These are phyloP conservation scores for Syndactyla subalaris DNA, from an alignment of 2,797 vertebrate genomes.

Conservation along the genomic window DNA sequence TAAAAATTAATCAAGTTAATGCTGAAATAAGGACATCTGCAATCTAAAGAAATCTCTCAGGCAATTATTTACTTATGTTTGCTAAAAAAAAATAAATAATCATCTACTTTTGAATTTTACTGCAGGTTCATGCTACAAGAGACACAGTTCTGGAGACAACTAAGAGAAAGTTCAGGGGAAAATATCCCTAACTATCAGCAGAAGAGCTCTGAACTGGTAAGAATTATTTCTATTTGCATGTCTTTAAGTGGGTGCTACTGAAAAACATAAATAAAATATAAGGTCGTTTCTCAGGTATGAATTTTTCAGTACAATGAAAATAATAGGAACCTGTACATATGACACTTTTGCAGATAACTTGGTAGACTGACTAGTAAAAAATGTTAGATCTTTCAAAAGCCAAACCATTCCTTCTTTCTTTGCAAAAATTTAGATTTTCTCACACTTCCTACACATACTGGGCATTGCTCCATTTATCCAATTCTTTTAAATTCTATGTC, in stretches of 20 bases:
- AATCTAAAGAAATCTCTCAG: background rate
- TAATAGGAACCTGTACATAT: background rate
- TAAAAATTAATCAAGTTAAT: background rate
- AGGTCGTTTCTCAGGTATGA: background rate
- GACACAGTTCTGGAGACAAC: background rate
- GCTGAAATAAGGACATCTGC: background rate
- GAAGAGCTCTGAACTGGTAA: constrained; percentile 32
- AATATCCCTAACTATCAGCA: background rate
- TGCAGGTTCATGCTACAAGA: constrained; percentile 11
- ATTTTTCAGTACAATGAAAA: background rate
- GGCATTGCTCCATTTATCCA: background rate
- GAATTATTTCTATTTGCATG: background rate
- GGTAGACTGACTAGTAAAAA: background rate
- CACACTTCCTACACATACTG: background rate
- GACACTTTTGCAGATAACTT: background rate
- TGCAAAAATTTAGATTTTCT: background rate
- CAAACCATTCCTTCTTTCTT: background rate
- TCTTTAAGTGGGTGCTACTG: background rate
- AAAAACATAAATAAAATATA: background rate
- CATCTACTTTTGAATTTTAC: background rate
- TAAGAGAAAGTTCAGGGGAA: background rate
- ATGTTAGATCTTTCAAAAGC: background rate
- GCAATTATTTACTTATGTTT: background rate
- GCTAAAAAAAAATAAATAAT: background rate
- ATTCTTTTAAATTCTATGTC: background rate